phyloP scores from a whole-genome alignment of 2,797 vertebrate genomes.

The Myripristis murdjan region DNA sequence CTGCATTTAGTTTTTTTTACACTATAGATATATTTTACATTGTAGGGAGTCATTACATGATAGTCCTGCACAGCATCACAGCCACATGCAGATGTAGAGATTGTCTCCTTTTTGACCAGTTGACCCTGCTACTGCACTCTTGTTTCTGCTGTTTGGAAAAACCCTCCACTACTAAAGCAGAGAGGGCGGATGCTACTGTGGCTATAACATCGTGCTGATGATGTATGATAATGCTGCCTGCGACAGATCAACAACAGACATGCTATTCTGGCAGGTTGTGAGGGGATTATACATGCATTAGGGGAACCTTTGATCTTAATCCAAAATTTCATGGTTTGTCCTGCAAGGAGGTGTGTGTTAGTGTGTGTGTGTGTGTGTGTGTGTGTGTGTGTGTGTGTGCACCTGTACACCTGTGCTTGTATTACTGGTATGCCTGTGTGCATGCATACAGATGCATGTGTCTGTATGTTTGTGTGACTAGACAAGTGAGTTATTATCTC shows the following conservation, averaged over 20 bases:
- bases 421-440: conserved; percentile 9
- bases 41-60: neutral
- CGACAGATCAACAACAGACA: neutral
- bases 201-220: neutral
- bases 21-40: no score
- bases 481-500: conserved; percentile 15
- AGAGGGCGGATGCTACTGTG: neutral
- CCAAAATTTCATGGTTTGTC: conserved; percentile 6
- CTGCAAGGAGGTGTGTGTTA: conserved; percentile 5
- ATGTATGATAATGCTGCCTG: neutral
- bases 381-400: neutral
- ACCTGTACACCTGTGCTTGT: no score
- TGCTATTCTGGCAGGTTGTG: neutral
- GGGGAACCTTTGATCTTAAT: conserved; percentile 22
- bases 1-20: neutral
- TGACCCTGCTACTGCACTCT: neutral
- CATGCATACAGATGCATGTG: neutral
- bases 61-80: no score
- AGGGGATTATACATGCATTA: neutral
- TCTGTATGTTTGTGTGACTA: neutral
- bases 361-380: neutral
- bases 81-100: neutral
- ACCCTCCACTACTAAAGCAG: neutral
- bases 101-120: neutral
- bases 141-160: neutral